Evolutionary conservation across 2,113 vertebrate species (phyloP).

Genomic region (Lichenostomus cassidix): DNA sequence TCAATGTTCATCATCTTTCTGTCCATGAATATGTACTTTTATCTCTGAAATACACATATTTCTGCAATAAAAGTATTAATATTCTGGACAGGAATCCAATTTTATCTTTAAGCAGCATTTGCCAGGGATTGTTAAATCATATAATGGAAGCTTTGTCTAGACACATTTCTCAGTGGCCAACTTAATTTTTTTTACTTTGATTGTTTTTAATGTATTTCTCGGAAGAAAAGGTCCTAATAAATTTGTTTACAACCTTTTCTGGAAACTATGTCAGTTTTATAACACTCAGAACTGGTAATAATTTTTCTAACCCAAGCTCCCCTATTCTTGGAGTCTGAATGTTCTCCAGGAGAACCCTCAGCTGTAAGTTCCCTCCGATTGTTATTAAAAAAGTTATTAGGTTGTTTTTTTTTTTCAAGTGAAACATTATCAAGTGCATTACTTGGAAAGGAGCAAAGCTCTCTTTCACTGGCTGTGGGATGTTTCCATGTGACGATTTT

Average conservation of each 20-base stretch:
- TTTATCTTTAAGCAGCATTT: constrained; percentile 45
- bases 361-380: not conserved
- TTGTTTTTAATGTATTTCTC: constrained; percentile 46
- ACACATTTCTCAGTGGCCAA: constrained; percentile 24
- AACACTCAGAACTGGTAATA: not conserved
- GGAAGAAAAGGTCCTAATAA: constrained; percentile 24
- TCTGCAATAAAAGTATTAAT: constrained; percentile 10
- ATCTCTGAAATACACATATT: not conserved
- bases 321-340: not conserved
- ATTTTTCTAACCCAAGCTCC: not conserved
- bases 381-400: not conserved
- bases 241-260: constrained; percentile 54
- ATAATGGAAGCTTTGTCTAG: constrained; percentile 59
- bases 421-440: constrained; percentile 4
- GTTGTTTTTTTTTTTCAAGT: not conserved
- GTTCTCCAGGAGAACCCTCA: not conserved
- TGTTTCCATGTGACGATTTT: constrained; percentile 12
- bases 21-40: not conserved
- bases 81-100: constrained; percentile 28
- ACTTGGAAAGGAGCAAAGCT: constrained; percentile 14
- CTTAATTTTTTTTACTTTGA: not conserved
- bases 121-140: constrained; percentile 38
- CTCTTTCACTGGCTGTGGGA: not conserved
- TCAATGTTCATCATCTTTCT: not conserved
- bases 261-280: constrained; percentile 3